Evolutionary conservation across 2,113 vertebrate genomes (phyloP).

Genomic region (Xiphophorus hellerii): DNA sequence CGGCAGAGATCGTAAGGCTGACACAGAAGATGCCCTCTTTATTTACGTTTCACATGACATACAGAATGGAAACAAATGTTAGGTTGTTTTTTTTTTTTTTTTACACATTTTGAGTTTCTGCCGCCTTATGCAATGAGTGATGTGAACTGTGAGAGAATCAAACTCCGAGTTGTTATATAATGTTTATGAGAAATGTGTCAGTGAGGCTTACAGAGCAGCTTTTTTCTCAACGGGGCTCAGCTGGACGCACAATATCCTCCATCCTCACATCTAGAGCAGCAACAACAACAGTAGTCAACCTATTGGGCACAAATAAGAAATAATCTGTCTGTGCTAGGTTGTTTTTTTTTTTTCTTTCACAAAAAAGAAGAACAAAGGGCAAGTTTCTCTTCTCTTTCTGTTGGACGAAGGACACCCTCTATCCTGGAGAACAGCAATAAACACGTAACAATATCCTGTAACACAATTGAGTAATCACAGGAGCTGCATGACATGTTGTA

Average conservation of each 20-base stretch:
- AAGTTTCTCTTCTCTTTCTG: conserved; percentile 9
- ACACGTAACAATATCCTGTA: conserved; percentile 7
- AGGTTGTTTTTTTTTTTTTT: background rate
- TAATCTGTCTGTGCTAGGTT: background rate
- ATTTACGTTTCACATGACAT: background rate
- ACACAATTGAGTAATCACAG: background rate
- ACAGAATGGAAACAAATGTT: background rate
- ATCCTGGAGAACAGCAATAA: conserved; percentile 15
- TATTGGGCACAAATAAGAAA: background rate
- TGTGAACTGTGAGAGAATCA: background rate
- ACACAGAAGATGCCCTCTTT: background rate
- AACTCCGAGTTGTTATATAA: background rate
- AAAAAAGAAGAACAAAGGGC: conserved; percentile 16
- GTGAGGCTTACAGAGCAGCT: background rate
- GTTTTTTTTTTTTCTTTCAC: no score
- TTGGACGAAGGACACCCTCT: background rate
- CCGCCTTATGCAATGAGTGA: background rate
- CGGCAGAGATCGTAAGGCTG: background rate
- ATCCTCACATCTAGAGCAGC: background rate
- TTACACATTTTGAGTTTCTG: background rate
- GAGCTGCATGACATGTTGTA: background rate
- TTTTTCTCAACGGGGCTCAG: background rate
- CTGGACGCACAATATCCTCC: background rate
- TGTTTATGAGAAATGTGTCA: background rate
- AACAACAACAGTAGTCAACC: background rate